Evolutionary conservation across 2,113 vertebrate species (phyloP), one percentile per base, ranked within the genome.

Genomic region (Poeciliopsis occidentalis): DNA sequence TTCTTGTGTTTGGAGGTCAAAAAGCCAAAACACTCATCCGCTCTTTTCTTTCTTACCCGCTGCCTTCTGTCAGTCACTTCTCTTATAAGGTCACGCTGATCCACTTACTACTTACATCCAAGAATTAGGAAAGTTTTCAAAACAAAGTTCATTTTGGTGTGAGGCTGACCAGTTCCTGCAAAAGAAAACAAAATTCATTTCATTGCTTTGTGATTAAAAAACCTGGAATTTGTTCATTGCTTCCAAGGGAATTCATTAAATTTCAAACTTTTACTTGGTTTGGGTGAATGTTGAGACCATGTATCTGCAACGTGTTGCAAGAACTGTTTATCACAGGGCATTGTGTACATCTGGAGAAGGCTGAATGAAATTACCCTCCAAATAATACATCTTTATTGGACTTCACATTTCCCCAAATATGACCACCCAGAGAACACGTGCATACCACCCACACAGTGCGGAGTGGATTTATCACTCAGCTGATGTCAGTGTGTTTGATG

Each of bases 1-100:
- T 88, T 92, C 82, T 86, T 87, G 87, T 91, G 86, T 80, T 84
- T 76, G 83, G 82, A 90, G 93, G 92, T 95, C 92, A 94, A 93
- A 81, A 92, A 91, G 90, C 85, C 85, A 88, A 84, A 87, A 61
- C 85, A 84, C 89, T 93, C 85, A 86, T 77, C 80, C 73, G 26
- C 76, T 82, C 57, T 57, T 70, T 75, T 80, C 68, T 84, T 84
- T 81, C 75, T 80, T 76, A 66, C 76, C 71, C 12, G 75, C 86
- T 85, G 84, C 85, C 85, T 82, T 82, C 84, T 87, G 86, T 85
- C 81, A 85, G 84, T 88, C 89, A 75, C 68, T 64, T 39, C 78
- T 54, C 41, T 82, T 77, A 26, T 3, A 44, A 64, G 75, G 19
- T 81, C 73, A 37, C 75, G 77, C 73, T 84, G 80, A 89, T 85